Percentiles rank a stretch among this genome's conserved stretches.
Evolutionary conservation across 2,797 vertebrate genomes (phyloP).

Genomic region (Parambassis ranga): DNA sequence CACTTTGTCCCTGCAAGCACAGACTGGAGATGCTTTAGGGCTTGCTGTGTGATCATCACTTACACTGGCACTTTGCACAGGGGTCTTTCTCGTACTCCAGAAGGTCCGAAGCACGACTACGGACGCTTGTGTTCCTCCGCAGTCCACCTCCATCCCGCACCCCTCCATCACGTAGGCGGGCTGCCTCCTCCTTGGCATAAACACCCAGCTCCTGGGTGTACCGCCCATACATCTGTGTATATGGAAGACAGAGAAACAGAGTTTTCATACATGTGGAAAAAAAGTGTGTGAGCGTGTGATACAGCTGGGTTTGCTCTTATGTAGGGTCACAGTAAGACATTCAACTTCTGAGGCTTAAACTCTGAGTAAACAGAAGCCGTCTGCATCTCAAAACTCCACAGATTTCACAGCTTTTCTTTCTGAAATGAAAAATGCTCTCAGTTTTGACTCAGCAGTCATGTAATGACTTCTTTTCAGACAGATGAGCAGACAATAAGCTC

Average conservation of each 20-base stretch:
- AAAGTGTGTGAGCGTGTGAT: constrained; percentile 16
- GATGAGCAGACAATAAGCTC: constrained; percentile 57
- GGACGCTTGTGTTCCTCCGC: constrained; percentile 71
- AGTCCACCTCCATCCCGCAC: constrained; percentile 82
- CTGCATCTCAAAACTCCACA: not conserved
- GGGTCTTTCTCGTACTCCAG: constrained; percentile 89
- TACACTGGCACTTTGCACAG: constrained; percentile 88
- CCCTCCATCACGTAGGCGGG: constrained; percentile 85
- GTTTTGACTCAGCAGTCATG: constrained; percentile 17
- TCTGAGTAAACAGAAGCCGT: constrained; percentile 6
- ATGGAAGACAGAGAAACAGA: constrained; percentile 3
- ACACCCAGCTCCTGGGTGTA: constrained; percentile 95
- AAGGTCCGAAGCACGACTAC: constrained; percentile 81
- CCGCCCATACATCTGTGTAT: constrained; percentile 93
- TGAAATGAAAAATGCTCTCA: not conserved
- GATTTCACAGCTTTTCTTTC: constrained; percentile 1
- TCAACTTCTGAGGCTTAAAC: not conserved
- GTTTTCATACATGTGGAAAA: constrained; percentile 21
- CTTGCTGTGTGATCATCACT: constrained; percentile 56
- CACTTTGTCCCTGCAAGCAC: not conserved
- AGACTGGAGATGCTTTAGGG: not conserved
- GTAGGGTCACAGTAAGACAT: constrained; percentile 6
- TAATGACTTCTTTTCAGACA: constrained; percentile 44
- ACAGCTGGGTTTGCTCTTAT: constrained; percentile 14
- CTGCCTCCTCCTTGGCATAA: constrained; percentile 94